phyloP scores from a whole-genome alignment of 2,797 vertebrate species.

The Apogon hyalosoma region DNA sequence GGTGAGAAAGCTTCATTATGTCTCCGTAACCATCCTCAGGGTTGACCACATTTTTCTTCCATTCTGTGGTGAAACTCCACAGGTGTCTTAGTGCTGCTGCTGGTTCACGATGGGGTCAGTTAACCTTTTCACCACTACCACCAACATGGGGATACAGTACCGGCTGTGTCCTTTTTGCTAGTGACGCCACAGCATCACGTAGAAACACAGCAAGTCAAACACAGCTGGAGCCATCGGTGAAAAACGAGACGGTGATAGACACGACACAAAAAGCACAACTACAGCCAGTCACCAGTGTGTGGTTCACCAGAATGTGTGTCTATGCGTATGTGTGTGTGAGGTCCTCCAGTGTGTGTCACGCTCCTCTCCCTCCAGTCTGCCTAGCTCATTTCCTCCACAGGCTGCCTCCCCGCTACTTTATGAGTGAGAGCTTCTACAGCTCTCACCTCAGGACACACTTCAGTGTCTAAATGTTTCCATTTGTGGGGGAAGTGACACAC shows the following conservation, averaged over 20 bases:
- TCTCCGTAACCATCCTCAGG: slow-evolving; percentile 20
- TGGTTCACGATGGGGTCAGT: slow-evolving; percentile 57
- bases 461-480: slow-evolving; percentile 83
- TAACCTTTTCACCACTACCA: slow-evolving; percentile 42
- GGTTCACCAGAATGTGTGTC: slow-evolving; percentile 10
- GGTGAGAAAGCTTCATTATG: slow-evolving; percentile 28
- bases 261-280: slow-evolving; percentile 25
- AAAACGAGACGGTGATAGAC: slow-evolving; percentile 53
- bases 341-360: slow-evolving; percentile 72
- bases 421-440: slow-evolving; percentile 80
- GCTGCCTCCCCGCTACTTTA: slow-evolving; percentile 82
- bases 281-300: slow-evolving; percentile 51
- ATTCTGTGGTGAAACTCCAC: slow-evolving; percentile 31
- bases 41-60: slow-evolving; percentile 21
- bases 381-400: slow-evolving; percentile 80
- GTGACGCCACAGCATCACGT: slow-evolving; percentile 43
- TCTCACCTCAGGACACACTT: slow-evolving; percentile 82
- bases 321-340: slow-evolving; percentile 66
- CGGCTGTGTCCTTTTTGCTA: slow-evolving; percentile 49
- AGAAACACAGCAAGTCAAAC: slow-evolving; percentile 68
- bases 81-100: slow-evolving; percentile 39
- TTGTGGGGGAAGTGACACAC: slow-evolving; percentile 79
- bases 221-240: slow-evolving; percentile 60
- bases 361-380: slow-evolving; percentile 71
- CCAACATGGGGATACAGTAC: slow-evolving; percentile 41